Evolutionary conservation across 2,113 vertebrate species (phyloP).

Genomic region (Numenius arquata): DNA sequence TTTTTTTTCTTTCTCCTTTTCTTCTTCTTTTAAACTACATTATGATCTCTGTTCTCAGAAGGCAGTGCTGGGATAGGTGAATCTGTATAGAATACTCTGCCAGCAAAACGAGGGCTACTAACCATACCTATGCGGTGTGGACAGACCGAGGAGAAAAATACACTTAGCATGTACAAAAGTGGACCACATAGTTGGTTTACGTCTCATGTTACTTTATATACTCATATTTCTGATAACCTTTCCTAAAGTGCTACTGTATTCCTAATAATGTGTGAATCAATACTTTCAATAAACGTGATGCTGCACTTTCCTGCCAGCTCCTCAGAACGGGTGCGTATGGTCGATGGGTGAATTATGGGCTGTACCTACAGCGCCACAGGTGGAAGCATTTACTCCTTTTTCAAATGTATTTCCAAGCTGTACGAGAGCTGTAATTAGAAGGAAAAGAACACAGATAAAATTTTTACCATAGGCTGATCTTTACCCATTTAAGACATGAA

Average conservation of each 20-base stretch:
- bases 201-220: background rate
- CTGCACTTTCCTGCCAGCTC: background rate
- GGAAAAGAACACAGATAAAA: background rate
- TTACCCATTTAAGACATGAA: too few species aligned
- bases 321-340: background rate
- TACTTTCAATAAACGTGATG: background rate
- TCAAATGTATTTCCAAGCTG: too few species aligned
- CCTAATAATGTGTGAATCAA: background rate
- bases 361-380: accelerated
- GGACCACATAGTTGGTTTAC: background rate
- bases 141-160: background rate
- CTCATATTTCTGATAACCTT: background rate
- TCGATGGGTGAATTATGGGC: accelerated
- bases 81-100: background rate
- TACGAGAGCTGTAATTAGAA: background rate
- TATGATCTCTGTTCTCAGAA: background rate
- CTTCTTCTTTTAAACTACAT: background rate
- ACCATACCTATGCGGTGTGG: background rate
- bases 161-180: background rate
- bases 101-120: background rate
- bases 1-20: background rate
- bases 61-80: background rate
- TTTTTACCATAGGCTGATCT: background rate
- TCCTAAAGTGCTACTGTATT: background rate
- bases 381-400: background rate